Base-by-base conservation (phyloP, 2,113 vertebrate genomes). In the Dasyornis broadbenti region DNA sequence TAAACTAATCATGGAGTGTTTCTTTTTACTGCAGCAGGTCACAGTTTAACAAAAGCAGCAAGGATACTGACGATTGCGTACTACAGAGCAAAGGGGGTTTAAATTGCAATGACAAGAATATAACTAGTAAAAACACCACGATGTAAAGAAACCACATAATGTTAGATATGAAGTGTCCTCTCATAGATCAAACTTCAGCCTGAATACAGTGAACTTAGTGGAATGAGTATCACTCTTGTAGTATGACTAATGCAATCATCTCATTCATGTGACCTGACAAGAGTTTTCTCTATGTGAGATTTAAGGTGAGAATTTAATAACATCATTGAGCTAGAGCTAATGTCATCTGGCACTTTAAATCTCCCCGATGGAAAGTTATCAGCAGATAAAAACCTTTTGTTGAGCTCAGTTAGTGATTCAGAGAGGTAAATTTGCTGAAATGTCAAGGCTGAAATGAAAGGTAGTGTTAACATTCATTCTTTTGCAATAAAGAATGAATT, bases 291-390 rank as follows among this genome's bases (percentile, higher is more conserved):
- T 50, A 85, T 53, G 80, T 66, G 73, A 96, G 91, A 97, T 93
- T 96, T 91, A 96, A 96, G 86, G 86, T 77, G 75, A 97, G 91
- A 72, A 94, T 96, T 92, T 96, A 82, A 92, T 96, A 96, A 97
- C 90, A 95, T 83, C 68, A 5, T 73, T 95, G 97, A 98, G 91
- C 90, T 92, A 93, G 61, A 95, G 70, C 65, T 94, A 91, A 96
- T 96, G 91, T 96, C 94, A 93, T 31, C 77, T 72, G 64, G 65
- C 60, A 93, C 80, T 97, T 96, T 96, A 97, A 97, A 97, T 96
- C 95, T 87, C 82, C 86, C 66, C 54, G 71, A 95, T 82, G 52
- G 87, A 96, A 97, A 97, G 84, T 85, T 89, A 97, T 64, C 93
- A 90, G 85, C 87, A 89, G 79, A 80, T 95, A 93, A 95, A 97